Conservation (phyloP, 2,888 invertebrate species). For the Agrotis exclamationis region DNA sequence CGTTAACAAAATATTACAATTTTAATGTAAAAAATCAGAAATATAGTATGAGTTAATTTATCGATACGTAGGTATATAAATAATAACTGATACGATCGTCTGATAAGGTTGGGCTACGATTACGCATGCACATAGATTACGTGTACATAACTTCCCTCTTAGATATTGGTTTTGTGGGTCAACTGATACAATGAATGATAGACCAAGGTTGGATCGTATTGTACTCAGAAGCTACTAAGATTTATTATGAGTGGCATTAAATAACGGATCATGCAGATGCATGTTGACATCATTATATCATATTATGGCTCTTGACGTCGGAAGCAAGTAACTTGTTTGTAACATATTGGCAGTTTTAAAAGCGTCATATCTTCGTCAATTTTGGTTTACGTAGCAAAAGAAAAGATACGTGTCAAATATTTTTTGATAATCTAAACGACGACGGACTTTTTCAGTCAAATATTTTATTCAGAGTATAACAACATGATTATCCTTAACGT, state of each 20-base stretch:
- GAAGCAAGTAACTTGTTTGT: no score
- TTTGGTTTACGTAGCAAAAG: no score
- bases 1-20: neutral
- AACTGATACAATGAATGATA: conserved; percentile 43
- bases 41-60: conserved; percentile 17
- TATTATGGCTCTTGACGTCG: no score
- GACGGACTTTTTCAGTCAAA: no score
- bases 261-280: no score
- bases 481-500: no score
- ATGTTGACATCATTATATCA: no score
- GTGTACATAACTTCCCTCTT: conserved; percentile 19
- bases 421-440: no score
- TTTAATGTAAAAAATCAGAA: conserved; percentile 4
- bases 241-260: neutral
- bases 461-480: no score
- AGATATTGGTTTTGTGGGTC: conserved; percentile 40
- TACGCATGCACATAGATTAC: conserved; percentile 1
- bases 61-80: neutral
- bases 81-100: conserved; percentile 21
- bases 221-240: conserved; percentile 1
- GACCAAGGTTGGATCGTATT: conserved; percentile 32
- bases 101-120: conserved; percentile 45
- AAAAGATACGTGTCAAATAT: no score
- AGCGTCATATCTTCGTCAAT: no score
- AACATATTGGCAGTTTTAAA: no score